Base-by-base conservation (phyloP, 2,888 invertebrate species). In the Bimastos eiseni region DNA sequence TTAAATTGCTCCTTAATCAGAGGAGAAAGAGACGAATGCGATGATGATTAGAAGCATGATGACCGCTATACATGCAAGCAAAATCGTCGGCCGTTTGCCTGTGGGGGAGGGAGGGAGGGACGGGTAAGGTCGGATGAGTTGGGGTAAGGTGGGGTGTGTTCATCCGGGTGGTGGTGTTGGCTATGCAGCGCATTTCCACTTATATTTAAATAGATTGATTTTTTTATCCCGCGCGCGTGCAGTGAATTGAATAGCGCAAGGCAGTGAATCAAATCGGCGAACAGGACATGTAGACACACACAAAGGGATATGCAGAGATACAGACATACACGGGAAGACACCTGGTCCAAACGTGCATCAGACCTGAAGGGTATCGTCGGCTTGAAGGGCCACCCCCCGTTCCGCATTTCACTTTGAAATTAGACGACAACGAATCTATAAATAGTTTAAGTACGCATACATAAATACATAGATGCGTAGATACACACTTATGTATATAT, bases 401-500 rank as follows among this genome's bases (percentile, higher is more conserved):
- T 49, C 49, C 49, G 49, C 49, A 24, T 49, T 49, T 49, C 49
- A 49, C 2, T 49, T 49, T 49, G 49, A 49, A 24, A 49, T 49
- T 24, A 49, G 41, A 41, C 6, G 41, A 41, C 41, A 41, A 41
- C 41, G 15, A 11, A 41, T 15, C 41, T 41, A 15, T 15, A 41
- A 11, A 41, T 15, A 41, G 88, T 24, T 37, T n/a, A 86, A 36
- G 44, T 49, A 37, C n/a, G 88, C 33, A 41, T 86, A 88, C 33
- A 90, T 84, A 88, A 33, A 84, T 37, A 88, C 49, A 90, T 41
- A 90, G 33, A 84, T 36, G 19, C 33, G n/a, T 83, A 34, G 34
- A 83, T 84, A 86, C 33, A 86, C 89, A 37, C 83, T 90, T 70
- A 33, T 24, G 41, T 83, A 89, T 17, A 89, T 91, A 44, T 41